Conservation (phyloP, 2,888 invertebrate genomes). For the Rhamphomyia laevipes region DNA sequence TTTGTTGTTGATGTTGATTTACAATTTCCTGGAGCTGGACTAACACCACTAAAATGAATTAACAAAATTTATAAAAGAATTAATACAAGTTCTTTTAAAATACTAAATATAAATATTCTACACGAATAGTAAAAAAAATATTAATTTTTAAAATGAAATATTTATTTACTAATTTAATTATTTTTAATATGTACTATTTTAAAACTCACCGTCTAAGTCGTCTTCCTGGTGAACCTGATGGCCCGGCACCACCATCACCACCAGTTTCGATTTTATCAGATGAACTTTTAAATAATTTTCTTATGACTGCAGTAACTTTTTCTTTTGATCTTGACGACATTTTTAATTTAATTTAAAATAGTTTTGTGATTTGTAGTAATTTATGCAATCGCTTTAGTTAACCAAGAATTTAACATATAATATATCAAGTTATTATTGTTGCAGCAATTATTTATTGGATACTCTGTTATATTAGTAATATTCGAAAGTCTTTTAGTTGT, state of each 20-base stretch:
- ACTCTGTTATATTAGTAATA: too few relatives aligned
- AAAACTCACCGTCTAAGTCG: conserved; percentile 27
- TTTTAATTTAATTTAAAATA: conserved; percentile 14
- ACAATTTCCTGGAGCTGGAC: conserved; percentile 37
- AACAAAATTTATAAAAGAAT: not conserved
- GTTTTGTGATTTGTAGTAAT: too few relatives aligned
- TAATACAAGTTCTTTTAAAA: not conserved
- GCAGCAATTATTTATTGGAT: too few relatives aligned
- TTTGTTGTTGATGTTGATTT: conserved; percentile 39
- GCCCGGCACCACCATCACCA: conserved; percentile 39
- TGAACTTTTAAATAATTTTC: conserved; percentile 60
- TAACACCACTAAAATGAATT: conserved; percentile 28
- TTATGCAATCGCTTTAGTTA: too few relatives aligned
- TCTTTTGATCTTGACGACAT: conserved; percentile 73
- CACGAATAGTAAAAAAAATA: too few relatives aligned
- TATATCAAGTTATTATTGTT: too few relatives aligned
- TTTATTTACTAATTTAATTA: not conserved
- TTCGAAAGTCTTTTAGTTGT: too few relatives aligned
- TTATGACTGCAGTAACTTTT: conserved; percentile 68
- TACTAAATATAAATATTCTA: too few relatives aligned
- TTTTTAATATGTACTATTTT: not conserved
- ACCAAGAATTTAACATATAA: too few relatives aligned
- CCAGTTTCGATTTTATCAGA: conserved; percentile 54
- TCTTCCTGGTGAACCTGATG: conserved; percentile 49
- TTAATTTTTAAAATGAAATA: conserved; percentile 10